A percentile compares a stretch with the other conserved stretches of the same genome.
Conservation (phyloP, 2,113 vertebrate genomes). For the Galemys pyrenaicus region DNA sequence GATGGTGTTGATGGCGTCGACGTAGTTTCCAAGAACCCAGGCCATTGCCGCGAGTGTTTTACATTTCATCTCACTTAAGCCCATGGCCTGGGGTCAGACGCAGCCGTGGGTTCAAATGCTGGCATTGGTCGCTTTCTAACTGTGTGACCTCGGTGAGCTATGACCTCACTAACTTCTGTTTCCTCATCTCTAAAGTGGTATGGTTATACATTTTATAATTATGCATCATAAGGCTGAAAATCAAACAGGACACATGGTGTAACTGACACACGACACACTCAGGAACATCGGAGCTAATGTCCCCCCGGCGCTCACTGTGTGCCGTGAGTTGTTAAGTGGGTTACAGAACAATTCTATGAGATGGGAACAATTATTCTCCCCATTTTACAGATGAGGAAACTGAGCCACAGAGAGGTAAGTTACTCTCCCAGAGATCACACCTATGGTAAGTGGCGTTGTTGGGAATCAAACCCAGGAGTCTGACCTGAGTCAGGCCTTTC, state of each 20-base stretch:
- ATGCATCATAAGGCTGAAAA: background rate
- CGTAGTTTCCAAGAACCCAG: background rate
- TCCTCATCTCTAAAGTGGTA: background rate
- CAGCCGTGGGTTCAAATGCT: background rate
- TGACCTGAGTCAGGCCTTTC: background rate
- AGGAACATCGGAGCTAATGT: background rate
- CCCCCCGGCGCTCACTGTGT: background rate
- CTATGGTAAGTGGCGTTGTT: background rate
- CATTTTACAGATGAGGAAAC: background rate
- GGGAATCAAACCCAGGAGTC: background rate
- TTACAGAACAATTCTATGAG: background rate
- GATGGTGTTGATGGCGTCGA: background rate
- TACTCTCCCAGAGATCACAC: background rate
- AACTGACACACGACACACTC: background rate
- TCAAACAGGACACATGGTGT: background rate
- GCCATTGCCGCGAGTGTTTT: background rate
- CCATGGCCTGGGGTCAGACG: background rate
- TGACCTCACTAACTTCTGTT: background rate
- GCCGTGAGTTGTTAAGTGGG: background rate
- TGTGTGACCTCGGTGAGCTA: background rate
- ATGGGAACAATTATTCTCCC: background rate
- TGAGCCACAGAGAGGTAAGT: conserved; percentile 1
- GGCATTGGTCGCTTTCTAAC: background rate
- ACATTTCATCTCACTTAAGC: background rate
- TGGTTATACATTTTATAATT: no score